Base-by-base conservation (phyloP, 64 coral and sea anemone genomes). In the Pachyseris speciosa region DNA sequence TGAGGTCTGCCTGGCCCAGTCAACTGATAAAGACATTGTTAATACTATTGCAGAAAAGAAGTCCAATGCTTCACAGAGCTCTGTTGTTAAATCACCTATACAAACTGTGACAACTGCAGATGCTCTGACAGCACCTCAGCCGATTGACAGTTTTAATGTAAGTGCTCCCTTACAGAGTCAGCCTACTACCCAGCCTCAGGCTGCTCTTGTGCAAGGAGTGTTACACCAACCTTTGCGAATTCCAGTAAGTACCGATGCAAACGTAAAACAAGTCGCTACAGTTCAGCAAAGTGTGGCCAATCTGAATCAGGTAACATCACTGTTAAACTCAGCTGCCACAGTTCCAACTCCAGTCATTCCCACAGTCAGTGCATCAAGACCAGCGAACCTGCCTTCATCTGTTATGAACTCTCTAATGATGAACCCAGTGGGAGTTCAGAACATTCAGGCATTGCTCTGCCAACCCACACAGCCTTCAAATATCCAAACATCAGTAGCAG, bases 401-500 rank as follows among this genome's bases (percentile, higher is more conserved):
- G 22, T 51, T 15, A 50, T 76, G 73, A 50, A 43, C 24, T 39
- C 77, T 4, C n/a, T 53, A 25, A 38, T 81, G 51, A 61, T 81
- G 53, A 81, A 81, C 40, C 36, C 51, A n/a, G 7, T 33, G 20
- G 77, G 33, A 7, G 29, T 63, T 4, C 83, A 86, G 61, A 72
- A 48, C 70, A 30, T 72, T 20, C 83, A 69, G 60, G 43, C 30
- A 0, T 39, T 86, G 38, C 70, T 86, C 10, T 86, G 63, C 33
- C 32, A 29, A 70, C 83, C 40, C 10, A 36, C 64, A 30, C 40
- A 49, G 24, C 77, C 77, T 61, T 40, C 34, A 41, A 81, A 71
- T 59, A 64, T 84, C 37, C 89, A 92, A 40, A 47, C 68, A 16
- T 71, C 70, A 31, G 33, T 71, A 22, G 20, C 78, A 60, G 41